phyloP scores from a whole-genome alignment of 2,797 vertebrate genomes.

The Sylvia borin region DNA sequence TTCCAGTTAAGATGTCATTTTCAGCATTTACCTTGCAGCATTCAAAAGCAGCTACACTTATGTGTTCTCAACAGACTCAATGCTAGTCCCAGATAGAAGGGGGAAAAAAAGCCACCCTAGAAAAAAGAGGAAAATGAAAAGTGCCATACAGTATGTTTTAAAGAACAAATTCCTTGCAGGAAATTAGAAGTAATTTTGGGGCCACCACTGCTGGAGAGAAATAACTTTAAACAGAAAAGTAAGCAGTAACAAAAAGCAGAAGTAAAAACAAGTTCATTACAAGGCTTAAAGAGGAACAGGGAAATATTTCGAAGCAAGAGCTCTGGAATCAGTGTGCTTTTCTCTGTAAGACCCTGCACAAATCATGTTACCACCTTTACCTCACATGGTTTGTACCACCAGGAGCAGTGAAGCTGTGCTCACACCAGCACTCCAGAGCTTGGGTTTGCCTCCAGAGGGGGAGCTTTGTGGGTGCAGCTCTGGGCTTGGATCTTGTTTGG shows the following conservation, averaged over 20 bases:
- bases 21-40: slow-evolving; percentile 75
- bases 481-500: neutral
- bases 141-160: slow-evolving; percentile 51
- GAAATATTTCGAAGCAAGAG: neutral
- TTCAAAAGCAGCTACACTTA: slow-evolving; percentile 76
- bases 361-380: neutral
- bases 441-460: neutral
- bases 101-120: neutral
- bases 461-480: neutral
- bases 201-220: slow-evolving; percentile 40
- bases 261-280: neutral
- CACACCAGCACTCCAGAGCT: neutral
- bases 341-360: neutral
- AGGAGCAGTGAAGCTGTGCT: accelerated
- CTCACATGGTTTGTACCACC: accelerated
- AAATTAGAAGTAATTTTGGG: slow-evolving; percentile 75
- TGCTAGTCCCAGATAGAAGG: slow-evolving; percentile 42
- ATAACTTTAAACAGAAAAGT: slow-evolving; percentile 54
- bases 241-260: neutral
- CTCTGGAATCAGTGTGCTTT: neutral
- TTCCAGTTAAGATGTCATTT: slow-evolving; percentile 81
- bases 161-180: slow-evolving; percentile 63
- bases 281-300: neutral
- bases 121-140: slow-evolving; percentile 53
- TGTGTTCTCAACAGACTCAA: slow-evolving; percentile 59